These are phyloP conservation scores for Cassiopea xamachana DNA, from an alignment of 30 jellyfish, hydroid and myxozoan genomes.

Conservation along the genomic window DNA sequence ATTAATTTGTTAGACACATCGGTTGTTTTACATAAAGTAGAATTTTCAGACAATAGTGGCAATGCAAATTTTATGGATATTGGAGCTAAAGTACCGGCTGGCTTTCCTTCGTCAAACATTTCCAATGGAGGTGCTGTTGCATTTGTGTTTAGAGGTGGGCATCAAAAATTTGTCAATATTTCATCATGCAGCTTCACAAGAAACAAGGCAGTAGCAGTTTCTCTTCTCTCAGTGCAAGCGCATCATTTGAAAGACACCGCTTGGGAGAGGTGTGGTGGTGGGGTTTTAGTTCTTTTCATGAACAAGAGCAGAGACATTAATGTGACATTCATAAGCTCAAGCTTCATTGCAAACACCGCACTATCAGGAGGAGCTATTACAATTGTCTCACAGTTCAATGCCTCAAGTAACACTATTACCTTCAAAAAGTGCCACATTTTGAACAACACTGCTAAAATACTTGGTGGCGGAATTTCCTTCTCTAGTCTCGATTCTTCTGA, in stretches of 20 bases:
- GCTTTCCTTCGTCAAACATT: constrained; percentile 70
- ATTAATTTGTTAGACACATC: constrained; percentile 73
- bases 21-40: constrained; percentile 5
- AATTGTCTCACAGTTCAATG: constrained; percentile 46
- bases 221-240: not conserved
- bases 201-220: constrained; percentile 55
- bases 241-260: constrained; percentile 16
- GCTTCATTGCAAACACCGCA: constrained; percentile 63
- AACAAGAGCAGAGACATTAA: constrained; percentile 7
- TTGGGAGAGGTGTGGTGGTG: constrained; percentile 87
- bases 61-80: constrained; percentile 16
- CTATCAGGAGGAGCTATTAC: constrained; percentile 84
- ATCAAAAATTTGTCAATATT: constrained; percentile 3
- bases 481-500: constrained; percentile 50
- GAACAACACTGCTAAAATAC: constrained; percentile 35
- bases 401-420: constrained; percentile 29
- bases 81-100: not conserved
- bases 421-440: constrained; percentile 22
- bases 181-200: constrained; percentile 22
- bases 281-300: constrained; percentile 59
- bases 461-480: constrained; percentile 79
- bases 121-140: constrained; percentile 92
- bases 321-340: constrained; percentile 18
- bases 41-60: constrained; percentile 54
- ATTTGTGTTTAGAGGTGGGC: constrained; percentile 18